Conservation (phyloP, 2,113 vertebrate genomes). For the Tringa solitaria region DNA sequence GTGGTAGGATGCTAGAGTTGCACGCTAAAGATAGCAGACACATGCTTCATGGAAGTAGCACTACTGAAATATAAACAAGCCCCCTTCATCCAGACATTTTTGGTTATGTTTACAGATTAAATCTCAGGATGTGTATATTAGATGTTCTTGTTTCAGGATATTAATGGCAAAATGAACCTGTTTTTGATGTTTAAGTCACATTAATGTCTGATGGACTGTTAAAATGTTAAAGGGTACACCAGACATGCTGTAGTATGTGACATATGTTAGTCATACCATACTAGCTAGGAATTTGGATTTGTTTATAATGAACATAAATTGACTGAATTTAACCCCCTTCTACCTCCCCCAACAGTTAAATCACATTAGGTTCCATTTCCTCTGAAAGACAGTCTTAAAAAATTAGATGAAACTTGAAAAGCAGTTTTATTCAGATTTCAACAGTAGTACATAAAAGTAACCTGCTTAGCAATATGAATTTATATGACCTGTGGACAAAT, state of each 20-base stretch:
- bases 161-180: constrained; percentile 79
- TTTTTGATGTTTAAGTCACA: constrained; percentile 76
- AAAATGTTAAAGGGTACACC: constrained; percentile 72
- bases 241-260: constrained; percentile 63
- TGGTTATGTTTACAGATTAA: constrained; percentile 80
- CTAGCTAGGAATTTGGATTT: constrained; percentile 69
- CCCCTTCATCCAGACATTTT: constrained; percentile 69
- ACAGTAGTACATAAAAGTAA: constrained; percentile 50
- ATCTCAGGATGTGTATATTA: constrained; percentile 83
- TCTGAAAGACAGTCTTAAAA: constrained; percentile 65
- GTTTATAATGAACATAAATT: constrained; percentile 72
- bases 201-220: constrained; percentile 79
- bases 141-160: constrained; percentile 75
- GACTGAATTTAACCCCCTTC: constrained; percentile 63
- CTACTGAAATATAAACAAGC: constrained; percentile 74
- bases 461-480: constrained; percentile 1
- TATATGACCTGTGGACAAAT: constrained; percentile 4
- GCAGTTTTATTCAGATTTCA: constrained; percentile 49
- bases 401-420: constrained; percentile 63
- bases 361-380: constrained; percentile 68
- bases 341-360: constrained; percentile 42
- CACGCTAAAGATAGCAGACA: constrained; percentile 61
- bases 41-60: constrained; percentile 71
- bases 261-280: constrained; percentile 63
- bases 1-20: constrained; percentile 50